phyloP scores from a whole-genome alignment of 2,113 vertebrate genomes.

The Fregata magnificens region DNA sequence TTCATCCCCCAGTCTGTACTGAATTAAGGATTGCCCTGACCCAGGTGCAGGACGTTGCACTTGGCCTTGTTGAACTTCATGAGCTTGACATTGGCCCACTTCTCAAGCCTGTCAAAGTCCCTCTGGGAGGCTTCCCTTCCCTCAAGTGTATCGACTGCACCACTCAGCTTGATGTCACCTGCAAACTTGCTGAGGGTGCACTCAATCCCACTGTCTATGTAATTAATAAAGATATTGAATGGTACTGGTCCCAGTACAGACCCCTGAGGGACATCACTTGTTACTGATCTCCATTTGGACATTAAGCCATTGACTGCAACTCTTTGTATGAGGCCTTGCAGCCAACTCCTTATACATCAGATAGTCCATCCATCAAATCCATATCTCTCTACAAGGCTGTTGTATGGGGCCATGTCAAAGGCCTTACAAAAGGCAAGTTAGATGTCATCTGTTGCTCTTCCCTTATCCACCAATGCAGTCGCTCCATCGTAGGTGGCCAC shows the following conservation, averaged over 20 bases:
- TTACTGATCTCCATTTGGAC: not conserved
- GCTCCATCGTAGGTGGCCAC: not conserved
- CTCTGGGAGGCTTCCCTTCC: not conserved
- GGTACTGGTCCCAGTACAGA: rapidly evolving
- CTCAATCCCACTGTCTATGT: not conserved
- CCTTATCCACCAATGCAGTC: not conserved
- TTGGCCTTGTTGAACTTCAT: no score
- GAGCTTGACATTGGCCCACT: no score
- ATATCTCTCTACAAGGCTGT: not conserved
- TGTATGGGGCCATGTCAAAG: not conserved
- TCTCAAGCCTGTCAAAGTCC: no score
- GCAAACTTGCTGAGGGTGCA: not conserved
- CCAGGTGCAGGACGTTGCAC: no score
- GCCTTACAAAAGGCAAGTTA: not conserved
- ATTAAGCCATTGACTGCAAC: not conserved
- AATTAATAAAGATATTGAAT: not conserved
- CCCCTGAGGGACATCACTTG: not conserved
- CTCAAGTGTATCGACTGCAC: not conserved
- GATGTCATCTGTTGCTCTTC: not conserved
- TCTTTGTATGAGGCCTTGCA: not conserved
- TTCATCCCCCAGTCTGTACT: no score
- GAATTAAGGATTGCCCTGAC: no score
- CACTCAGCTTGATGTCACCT: not conserved
- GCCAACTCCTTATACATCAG: not conserved
- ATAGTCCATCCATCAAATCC: not conserved